phyloP scores from a whole-genome alignment of 2,888 invertebrate genomes.

The Maniola hyperantus region DNA sequence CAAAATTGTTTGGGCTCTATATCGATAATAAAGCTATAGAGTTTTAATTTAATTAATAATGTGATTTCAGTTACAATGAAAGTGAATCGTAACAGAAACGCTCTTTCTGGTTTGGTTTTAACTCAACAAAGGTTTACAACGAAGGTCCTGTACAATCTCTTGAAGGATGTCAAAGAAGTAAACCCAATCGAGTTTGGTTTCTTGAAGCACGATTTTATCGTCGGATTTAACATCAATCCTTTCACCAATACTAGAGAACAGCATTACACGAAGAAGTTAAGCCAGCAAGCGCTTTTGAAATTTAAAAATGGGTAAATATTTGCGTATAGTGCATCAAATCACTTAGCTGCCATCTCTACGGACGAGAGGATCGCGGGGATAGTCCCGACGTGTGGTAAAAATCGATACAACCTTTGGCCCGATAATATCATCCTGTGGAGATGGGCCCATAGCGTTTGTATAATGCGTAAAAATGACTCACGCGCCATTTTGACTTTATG shows the following conservation, averaged over 20 bases:
- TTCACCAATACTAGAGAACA: constrained; percentile 81
- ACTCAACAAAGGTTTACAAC: constrained; percentile 88
- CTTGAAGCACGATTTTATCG: constrained; percentile 87
- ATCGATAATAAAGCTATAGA: too few relatives aligned
- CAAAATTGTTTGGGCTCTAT: too few relatives aligned
- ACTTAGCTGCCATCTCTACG: too few relatives aligned
- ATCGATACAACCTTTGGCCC: too few relatives aligned
- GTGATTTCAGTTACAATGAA: constrained; percentile 41
- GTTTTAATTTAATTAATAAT: too few relatives aligned
- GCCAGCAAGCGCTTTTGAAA: constrained; percentile 76
- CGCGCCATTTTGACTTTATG: too few relatives aligned
- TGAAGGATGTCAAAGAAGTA: constrained; percentile 76
- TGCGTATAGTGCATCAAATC: not conserved
- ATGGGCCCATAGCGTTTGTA: too few relatives aligned
- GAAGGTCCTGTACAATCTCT: constrained; percentile 87
- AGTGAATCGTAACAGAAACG: constrained; percentile 61
- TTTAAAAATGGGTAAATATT: constrained; percentile 71
- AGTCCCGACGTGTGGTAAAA: too few relatives aligned
- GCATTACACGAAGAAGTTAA: constrained; percentile 78
- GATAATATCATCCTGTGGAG: too few relatives aligned
- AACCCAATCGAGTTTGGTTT: constrained; percentile 78
- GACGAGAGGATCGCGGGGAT: too few relatives aligned
- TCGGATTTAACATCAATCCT: constrained; percentile 85
- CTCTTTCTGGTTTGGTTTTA: constrained; percentile 87
- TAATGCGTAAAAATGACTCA: too few relatives aligned